Evolutionary conservation across 2,888 invertebrate genomes (phyloP).

Genomic region (Catocala sponsa): DNA sequence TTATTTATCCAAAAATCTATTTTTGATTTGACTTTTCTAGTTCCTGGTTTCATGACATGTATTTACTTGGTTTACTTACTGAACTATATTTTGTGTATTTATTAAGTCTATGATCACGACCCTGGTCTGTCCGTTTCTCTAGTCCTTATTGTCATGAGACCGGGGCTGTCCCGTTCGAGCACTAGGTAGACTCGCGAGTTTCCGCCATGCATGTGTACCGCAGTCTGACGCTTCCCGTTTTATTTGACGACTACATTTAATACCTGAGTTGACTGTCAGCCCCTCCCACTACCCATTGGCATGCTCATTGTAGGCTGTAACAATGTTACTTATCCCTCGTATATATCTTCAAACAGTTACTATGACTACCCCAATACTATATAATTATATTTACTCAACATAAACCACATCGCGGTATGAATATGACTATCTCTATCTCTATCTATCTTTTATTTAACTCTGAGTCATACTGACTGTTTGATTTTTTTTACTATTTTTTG

Average conservation of each 20-base stretch:
- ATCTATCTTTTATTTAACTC: constrained; percentile 82
- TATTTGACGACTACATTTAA: constrained; percentile 56
- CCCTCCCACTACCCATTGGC: constrained; percentile 72
- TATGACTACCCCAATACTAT: constrained; percentile 76
- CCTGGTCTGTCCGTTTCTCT: constrained; percentile 37
- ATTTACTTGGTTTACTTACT: constrained; percentile 36
- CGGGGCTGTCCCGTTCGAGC: constrained; percentile 61
- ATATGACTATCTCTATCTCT: constrained; percentile 83
- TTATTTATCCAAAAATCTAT: constrained; percentile 70
- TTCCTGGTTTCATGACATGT: constrained; percentile 81
- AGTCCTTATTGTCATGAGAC: constrained; percentile 74
- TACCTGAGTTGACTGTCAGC: constrained; percentile 76
- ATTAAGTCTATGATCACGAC: constrained; percentile 41
- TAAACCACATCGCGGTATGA: constrained; percentile 82
- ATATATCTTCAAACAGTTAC: constrained; percentile 82
- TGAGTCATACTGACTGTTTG: constrained; percentile 88
- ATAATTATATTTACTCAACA: constrained; percentile 70
- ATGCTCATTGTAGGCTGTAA: constrained; percentile 86
- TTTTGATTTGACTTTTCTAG: constrained; percentile 64
- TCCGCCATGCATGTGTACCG: constrained; percentile 76
- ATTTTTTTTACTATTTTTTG: constrained; percentile 73
- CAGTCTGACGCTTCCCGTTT: constrained; percentile 82
- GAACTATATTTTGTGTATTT: constrained; percentile 40
- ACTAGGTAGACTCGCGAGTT: constrained; percentile 67
- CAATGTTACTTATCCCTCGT: constrained; percentile 85